These are phyloP conservation scores for Ictidomys tridecemlineatus DNA, from an alignment of 2,113 vertebrate genomes.

Conservation along the genomic window DNA sequence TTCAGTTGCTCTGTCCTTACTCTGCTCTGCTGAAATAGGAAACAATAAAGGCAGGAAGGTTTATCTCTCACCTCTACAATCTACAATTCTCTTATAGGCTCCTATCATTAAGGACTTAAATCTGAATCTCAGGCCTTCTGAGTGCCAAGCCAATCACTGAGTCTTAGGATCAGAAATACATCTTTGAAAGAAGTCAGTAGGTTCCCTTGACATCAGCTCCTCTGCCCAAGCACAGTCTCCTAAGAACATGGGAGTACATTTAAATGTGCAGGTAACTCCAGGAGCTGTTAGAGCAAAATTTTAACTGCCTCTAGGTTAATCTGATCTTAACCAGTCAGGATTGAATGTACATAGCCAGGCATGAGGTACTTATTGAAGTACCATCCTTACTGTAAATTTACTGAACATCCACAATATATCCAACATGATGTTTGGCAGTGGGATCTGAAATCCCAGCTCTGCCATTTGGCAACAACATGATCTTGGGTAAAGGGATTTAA, in stretches of 20 bases:
- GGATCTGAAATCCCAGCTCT: neutral
- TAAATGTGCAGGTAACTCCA: neutral
- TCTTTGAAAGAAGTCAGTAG: neutral
- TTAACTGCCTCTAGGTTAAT: neutral
- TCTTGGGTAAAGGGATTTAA: neutral
- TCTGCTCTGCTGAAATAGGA: constrained; percentile 90
- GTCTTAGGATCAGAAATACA: neutral
- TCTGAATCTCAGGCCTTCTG: neutral
- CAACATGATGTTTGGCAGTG: neutral
- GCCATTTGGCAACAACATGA: neutral
- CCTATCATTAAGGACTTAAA: constrained; percentile 18
- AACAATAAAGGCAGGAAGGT: constrained; percentile 70
- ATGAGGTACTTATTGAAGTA: neutral
- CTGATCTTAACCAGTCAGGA: neutral
- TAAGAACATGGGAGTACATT: neutral
- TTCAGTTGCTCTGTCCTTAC: constrained; percentile 84
- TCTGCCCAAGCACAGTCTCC: neutral
- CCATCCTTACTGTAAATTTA: neutral
- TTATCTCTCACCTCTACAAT: neutral
- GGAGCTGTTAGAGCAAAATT: neutral
- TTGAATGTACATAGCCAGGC: neutral
- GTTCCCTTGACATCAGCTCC: neutral
- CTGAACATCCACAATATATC: neutral
- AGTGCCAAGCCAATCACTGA: neutral
- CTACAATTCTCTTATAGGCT: neutral